phyloP scores from a whole-genome alignment of 2,113 vertebrate species.

The Holacanthus passer region DNA sequence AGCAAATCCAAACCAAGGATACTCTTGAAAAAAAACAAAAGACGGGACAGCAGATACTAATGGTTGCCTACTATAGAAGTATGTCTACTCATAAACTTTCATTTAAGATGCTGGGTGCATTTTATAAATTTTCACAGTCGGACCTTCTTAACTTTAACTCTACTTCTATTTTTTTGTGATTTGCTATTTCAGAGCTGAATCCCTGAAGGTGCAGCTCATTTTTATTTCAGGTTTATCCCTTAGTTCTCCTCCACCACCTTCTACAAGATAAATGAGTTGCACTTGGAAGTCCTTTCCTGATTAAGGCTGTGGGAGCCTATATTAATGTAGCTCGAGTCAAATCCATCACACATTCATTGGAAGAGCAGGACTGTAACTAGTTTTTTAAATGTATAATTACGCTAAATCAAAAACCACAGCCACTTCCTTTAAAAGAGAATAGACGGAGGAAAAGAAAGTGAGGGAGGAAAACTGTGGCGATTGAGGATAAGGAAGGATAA shows the following conservation, averaged over 20 bases:
- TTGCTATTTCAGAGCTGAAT: conserved; percentile 3
- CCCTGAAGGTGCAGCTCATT: not conserved
- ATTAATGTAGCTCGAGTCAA: conserved; percentile 45
- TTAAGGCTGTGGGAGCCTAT: conserved; percentile 47
- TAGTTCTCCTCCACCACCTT: not conserved
- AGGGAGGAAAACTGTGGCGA: not conserved
- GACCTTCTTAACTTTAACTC: not conserved
- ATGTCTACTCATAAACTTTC: no score
- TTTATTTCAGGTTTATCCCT: conserved; percentile 1
- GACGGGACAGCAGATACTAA: no score
- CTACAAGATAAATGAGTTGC: conserved; percentile 27
- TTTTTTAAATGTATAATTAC: conserved; percentile 68
- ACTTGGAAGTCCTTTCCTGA: conserved; percentile 51
- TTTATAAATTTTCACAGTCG: no score
- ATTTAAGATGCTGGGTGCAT: no score
- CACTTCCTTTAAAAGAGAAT: no score
- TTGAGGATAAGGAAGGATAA: not conserved
- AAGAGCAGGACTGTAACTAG: not conserved
- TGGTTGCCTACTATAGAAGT: no score
- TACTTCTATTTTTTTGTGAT: not conserved
- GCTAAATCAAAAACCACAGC: no score
- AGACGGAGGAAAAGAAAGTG: not conserved
- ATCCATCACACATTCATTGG: not conserved
- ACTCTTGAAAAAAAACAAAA: not conserved
- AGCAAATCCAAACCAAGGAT: not conserved